phyloP scores from a whole-genome alignment of 2,888 invertebrate species.

The Drosophila cognata region DNA sequence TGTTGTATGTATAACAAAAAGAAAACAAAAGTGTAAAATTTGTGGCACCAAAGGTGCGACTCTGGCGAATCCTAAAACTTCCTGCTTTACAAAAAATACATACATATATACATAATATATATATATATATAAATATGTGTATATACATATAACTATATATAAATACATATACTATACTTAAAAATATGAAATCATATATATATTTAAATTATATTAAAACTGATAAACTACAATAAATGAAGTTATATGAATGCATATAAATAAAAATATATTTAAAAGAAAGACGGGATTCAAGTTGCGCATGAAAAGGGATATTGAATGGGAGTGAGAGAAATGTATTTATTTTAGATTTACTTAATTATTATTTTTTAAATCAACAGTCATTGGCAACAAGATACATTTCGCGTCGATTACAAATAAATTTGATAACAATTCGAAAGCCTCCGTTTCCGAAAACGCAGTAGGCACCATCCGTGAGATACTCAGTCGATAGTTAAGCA shows the following conservation, averaged over 20 bases:
- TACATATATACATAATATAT: constrained; percentile 40
- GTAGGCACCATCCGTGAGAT: not conserved
- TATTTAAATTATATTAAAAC: constrained; percentile 67
- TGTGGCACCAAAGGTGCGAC: constrained; percentile 72
- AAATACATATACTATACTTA: constrained; percentile 53
- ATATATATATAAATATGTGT: constrained; percentile 47
- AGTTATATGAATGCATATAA: constrained; percentile 59
- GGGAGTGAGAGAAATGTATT: not conserved
- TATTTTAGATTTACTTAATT: not conserved
- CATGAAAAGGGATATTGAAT: not conserved
- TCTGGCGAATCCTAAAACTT: constrained; percentile 79
- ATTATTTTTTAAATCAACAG: not conserved
- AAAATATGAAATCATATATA: constrained; percentile 60
- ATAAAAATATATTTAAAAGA: not conserved
- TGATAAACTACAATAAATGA: constrained; percentile 73
- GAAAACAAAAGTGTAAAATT: constrained; percentile 54
- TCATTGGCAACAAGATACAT: not conserved
- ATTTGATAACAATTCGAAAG: not conserved
- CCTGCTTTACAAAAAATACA: constrained; percentile 74
- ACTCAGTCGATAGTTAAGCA: not conserved
- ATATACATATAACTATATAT: constrained; percentile 26
- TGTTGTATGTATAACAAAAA: constrained; percentile 71
- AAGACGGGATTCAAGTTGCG: not conserved
- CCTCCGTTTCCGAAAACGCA: not conserved
- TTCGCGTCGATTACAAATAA: not conserved